Percentiles rank a stretch among this genome's conserved stretches.
phyloP scores from a whole-genome alignment of 23 tunicate genomes.

The Halocynthia aurantium region DNA sequence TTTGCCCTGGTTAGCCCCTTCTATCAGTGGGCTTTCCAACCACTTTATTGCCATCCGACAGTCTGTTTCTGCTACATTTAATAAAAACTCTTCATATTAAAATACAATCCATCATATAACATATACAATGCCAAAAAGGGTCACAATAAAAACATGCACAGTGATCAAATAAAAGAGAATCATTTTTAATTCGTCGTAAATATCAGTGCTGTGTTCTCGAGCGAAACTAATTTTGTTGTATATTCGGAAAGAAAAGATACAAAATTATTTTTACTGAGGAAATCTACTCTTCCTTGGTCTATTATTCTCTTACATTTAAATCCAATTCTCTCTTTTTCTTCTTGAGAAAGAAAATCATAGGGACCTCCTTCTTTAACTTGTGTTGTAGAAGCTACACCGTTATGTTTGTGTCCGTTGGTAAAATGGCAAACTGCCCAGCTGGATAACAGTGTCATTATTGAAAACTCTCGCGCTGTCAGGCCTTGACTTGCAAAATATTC shows the following conservation, averaged over 20 bases:
- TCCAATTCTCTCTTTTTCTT: constrained; percentile 9
- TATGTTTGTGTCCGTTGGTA: no score
- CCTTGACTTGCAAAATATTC: neutral
- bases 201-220: constrained; percentile 13
- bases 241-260: constrained; percentile 1
- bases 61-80: no score
- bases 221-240: constrained; percentile 3
- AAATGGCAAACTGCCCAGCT: constrained; percentile 28
- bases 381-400: neutral
- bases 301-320: constrained; percentile 1
- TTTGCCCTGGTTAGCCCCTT: no score
- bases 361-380: neutral
- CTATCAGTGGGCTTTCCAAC: no score
- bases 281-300: constrained; percentile 6
- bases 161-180: no score
- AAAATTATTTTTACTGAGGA: neutral
- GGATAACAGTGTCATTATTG: constrained; percentile 7
- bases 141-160: no score
- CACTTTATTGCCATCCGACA: no score
- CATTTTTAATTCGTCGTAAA: neutral
- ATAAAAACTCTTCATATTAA: no score
- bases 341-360: neutral
- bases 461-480: constrained; percentile 16
- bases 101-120: no score
- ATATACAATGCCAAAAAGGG: no score